Base-by-base conservation (phyloP, 2,888 invertebrate species). In the Elmis aenea region DNA sequence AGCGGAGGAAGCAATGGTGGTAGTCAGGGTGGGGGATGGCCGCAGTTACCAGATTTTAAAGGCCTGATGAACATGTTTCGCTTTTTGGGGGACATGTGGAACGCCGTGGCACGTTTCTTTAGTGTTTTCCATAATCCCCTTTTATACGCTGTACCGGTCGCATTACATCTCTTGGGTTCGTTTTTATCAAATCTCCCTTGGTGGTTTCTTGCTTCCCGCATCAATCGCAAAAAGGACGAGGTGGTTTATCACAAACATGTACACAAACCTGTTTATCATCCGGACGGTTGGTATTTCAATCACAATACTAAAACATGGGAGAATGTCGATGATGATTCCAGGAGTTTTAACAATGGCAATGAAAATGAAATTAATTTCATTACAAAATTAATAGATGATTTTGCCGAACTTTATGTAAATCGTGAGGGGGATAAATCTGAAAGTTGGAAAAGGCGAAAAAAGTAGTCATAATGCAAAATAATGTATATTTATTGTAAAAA, bases 171-270 rank as follows among this genome's bases (percentile, higher is more conserved):
- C 28, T 74, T 77, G 1, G 75, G 81, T 1, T 58, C 79, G 9
- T 73, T 78, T 1, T 70, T 81, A 0, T 70, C 81, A 25, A 64
- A 83, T 43, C 75, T 81, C 35, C 83, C 81, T 0, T 82, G 75
- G 74, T 72, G 76, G 47, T 67, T 81, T 40, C 77, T 81, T 0
- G 69, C 67, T 2, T 54, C 68, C 6, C 51, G 55, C n/a, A 58
- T 52, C 32, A 48, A 44, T 24, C 49, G 50, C 3, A 52, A 55
- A 6, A 54, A 57, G 29, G 51, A 53, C 20, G 40, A 46, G 10
- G 47, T 63, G 11, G 41, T 55, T 10, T 54, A 58, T 45, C 58
- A 64, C 37, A 61, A 64, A 13, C 66, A 67, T 36, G 46, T 60
- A 1, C 66, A 66, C 42, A 60, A 40, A 57, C 71, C 47, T 54